Evolutionary conservation across 2,888 invertebrate genomes (phyloP).

Genomic region (Desoria tigrina): DNA sequence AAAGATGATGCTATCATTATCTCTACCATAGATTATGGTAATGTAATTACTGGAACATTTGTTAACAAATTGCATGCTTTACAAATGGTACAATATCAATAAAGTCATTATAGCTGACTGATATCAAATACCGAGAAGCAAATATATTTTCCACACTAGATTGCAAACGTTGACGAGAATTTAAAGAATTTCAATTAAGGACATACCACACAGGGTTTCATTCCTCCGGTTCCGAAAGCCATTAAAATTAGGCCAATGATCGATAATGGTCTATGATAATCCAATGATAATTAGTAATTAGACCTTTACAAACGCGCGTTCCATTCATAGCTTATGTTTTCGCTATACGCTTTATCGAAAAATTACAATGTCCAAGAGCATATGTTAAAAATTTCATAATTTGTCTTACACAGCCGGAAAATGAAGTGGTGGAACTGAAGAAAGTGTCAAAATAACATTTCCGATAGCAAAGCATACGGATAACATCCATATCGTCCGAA

Average conservation of each 20-base stretch:
- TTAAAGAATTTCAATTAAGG: neutral
- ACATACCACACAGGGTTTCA: slow-evolving; percentile 74
- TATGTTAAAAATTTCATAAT: neutral
- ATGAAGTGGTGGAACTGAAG: slow-evolving; percentile 42
- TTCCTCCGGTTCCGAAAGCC: slow-evolving; percentile 74
- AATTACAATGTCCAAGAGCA: too few relatives aligned
- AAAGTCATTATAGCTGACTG: too few relatives aligned
- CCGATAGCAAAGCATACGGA: slow-evolving; percentile 47
- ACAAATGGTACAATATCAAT: neutral
- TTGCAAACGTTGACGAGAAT: slow-evolving; percentile 1
- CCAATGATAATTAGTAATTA: too few relatives aligned
- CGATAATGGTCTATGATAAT: slow-evolving; percentile 64
- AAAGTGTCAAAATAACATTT: slow-evolving; percentile 39
- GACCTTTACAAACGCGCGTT: too few relatives aligned
- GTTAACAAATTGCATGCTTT: neutral
- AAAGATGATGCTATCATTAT: too few relatives aligned
- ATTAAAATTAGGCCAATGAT: slow-evolving; percentile 69
- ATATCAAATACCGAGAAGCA: too few relatives aligned
- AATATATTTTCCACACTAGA: too few relatives aligned
- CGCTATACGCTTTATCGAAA: too few relatives aligned
- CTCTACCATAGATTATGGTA: too few relatives aligned
- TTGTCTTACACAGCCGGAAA: slow-evolving; percentile 40
- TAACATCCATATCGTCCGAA: slow-evolving; percentile 44
- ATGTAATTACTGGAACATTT: too few relatives aligned
- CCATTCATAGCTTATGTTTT: too few relatives aligned